These are phyloP conservation scores for Ephestia elutella DNA, from an alignment of 1,140 invertebrate species.

Conservation along the genomic window DNA sequence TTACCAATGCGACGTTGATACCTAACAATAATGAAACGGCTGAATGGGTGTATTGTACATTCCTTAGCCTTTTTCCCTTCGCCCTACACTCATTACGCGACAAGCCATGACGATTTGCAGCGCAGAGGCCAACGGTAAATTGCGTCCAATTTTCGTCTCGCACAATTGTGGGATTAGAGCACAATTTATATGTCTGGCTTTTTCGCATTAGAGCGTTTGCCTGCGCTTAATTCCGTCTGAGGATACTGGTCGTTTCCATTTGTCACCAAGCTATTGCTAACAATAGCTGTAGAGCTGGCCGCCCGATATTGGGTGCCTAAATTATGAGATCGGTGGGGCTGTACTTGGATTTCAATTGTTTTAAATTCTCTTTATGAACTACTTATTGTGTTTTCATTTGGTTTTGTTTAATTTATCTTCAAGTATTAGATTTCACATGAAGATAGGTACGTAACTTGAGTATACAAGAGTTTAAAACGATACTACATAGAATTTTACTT, in stretches of 20 bases:
- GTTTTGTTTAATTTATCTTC: neutral
- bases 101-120: constrained; percentile 44
- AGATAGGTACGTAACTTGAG: too few species aligned
- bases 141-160: constrained; percentile 59
- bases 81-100: constrained; percentile 44
- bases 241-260: constrained; percentile 32
- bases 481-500: too few species aligned
- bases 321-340: neutral
- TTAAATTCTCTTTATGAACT: neutral
- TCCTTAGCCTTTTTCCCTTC: constrained; percentile 23
- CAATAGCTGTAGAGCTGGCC: neutral
- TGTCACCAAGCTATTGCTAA: constrained; percentile 18
- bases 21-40: constrained; percentile 3
- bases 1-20: neutral
- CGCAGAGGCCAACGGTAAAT: constrained; percentile 52
- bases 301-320: neutral
- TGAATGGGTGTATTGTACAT: neutral
- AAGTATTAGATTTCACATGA: neutral
- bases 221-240: constrained; percentile 54
- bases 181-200: constrained; percentile 71
- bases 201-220: constrained; percentile 59
- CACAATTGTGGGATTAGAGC: constrained; percentile 64
- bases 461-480: too few species aligned
- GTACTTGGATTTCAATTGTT: neutral
- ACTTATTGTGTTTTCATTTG: neutral